Conservation (phyloP, 2,113 vertebrate species). For the Melanerpes aurifrons region DNA sequence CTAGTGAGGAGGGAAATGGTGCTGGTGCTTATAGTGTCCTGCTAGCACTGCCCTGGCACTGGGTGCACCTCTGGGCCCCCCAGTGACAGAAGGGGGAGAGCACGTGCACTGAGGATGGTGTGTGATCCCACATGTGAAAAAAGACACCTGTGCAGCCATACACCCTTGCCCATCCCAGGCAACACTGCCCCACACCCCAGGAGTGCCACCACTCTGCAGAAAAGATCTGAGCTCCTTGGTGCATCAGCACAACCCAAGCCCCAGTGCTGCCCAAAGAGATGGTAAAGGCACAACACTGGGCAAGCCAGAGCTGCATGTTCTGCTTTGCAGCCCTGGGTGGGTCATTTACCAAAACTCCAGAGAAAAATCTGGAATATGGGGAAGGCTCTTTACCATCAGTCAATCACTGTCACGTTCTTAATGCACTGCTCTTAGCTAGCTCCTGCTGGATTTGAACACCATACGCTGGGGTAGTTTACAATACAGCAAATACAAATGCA, state of each 20-base stretch:
- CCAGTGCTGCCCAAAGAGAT: background rate
- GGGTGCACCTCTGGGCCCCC: rapidly evolving
- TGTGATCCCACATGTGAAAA: background rate
- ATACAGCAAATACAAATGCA: background rate
- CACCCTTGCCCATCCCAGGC: background rate
- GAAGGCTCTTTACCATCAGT: background rate
- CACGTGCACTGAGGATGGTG: background rate
- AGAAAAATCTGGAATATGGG: background rate
- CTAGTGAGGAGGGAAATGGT: background rate
- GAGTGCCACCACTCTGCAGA: background rate
- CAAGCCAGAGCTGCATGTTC: background rate
- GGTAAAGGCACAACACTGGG: rapidly evolving
- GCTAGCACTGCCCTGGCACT: rapidly evolving
- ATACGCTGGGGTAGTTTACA: background rate
- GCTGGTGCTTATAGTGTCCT: background rate
- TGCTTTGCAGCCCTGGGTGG: background rate
- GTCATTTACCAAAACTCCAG: background rate
- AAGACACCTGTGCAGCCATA: background rate
- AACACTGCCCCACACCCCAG: background rate
- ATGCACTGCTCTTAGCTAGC: background rate
- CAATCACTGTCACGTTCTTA: background rate
- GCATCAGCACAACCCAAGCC: background rate
- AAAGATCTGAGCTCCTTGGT: background rate
- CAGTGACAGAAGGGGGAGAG: background rate
- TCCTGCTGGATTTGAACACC: background rate